Conservation (phyloP, 2,888 invertebrate genomes). For the Stramonita haemastoma region DNA sequence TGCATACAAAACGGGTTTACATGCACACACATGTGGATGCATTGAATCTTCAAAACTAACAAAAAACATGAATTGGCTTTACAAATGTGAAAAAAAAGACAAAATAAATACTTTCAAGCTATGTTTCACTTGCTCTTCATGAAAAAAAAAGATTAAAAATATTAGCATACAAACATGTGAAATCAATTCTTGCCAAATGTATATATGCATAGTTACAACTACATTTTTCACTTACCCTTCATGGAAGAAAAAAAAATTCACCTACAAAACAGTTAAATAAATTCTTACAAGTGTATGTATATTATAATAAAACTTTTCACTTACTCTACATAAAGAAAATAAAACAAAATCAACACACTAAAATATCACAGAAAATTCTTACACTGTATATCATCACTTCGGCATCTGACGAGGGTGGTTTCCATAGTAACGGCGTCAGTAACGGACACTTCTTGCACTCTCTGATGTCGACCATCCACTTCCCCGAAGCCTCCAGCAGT, state of each 20-base stretch:
- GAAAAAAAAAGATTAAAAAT: background rate
- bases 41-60: background rate
- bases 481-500: slow-evolving; percentile 72
- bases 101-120: no score
- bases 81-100: no score
- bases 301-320: background rate
- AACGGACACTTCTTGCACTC: slow-evolving; percentile 61
- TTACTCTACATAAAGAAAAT: background rate
- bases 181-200: no score
- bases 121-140: background rate
- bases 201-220: background rate
- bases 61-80: no score
- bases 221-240: background rate
- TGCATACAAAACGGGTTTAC: background rate
- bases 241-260: background rate
- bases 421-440: slow-evolving; percentile 53
- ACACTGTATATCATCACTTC: slow-evolving; percentile 46
- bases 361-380: slow-evolving; percentile 18
- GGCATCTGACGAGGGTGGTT: slow-evolving; percentile 46
- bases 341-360: background rate
- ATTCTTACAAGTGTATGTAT: no score
- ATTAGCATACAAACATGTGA: background rate
- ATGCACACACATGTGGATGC: background rate
- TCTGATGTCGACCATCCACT: slow-evolving; percentile 65
- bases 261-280: background rate